Base-by-base conservation (phyloP, 1,140 invertebrate genomes). In the Latrodectus geometricus region DNA sequence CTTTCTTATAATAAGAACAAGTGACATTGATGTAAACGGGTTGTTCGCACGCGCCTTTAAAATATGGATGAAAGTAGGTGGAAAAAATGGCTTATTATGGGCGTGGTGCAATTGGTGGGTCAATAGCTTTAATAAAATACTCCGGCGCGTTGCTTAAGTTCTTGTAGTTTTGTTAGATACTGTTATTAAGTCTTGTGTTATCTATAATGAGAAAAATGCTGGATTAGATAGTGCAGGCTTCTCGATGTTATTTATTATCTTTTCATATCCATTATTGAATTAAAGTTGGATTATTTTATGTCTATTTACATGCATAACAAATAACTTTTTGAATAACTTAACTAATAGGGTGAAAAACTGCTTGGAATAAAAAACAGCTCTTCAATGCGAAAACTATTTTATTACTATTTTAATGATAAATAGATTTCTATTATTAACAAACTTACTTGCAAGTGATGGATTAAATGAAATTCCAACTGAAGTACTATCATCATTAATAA, bases 401-500 rank as follows among this genome's bases (percentile, higher is more conserved):
- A 5, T 35, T 35, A 35, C 5, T 35, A 5, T 35, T 35, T 35
- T 35, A 20, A 56, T 77, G 20, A 8, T 77, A 70, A n/a, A 70
- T 12, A 9, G 0, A 70, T 21, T 70, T 21, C 68, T 21, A n/a
- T 70, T 70, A 70, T 5, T 70, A 15, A 35, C 74, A 12, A 50
- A 70, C 88, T 88, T 88, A 89, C 88, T 88, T 72, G 88, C 88
- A 61, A 88, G 23, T n/a, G 80, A 56, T 11, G 88, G 85, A n/a
- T 88, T 20, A 78, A 92, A 90, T 0, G 89, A 72, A 20, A 87
- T 70, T 7, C 72, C 66, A 14, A 92, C 90, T 61, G 88, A 88
- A 77, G 90, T 95, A 8, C 95, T 93, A 89, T 97, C 96, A 91
- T 99, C 98, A 91, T 99, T 99, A 92, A 98, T 98, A 11, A 99